Base-by-base conservation (phyloP, 2,113 vertebrate species). In the Leptodactylus fuscus region DNA sequence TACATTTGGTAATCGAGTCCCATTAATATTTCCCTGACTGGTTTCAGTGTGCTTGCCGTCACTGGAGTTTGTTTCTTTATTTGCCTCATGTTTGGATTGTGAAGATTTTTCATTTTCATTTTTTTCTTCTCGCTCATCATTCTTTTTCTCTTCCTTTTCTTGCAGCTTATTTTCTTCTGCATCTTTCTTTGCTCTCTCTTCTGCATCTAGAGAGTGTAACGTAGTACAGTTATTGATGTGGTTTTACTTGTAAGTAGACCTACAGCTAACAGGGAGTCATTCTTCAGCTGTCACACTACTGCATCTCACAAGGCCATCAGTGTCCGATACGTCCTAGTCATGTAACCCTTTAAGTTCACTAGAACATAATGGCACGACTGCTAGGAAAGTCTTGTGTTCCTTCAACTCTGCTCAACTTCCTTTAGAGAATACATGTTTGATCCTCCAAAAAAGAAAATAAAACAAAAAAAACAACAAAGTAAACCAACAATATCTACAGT, bases 101-200 rank as follows among this genome's bases (percentile, higher is more conserved):
- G 87, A 81, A 2, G 69, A 83, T 80, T 91, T 91, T 83, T 93
- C 92, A 73, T 51, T 15, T 77, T 81, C 73, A 80, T 90, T 88
- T 91, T 87, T 92, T 87, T 89, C 91, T 24, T 93, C 87, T 13
- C 91, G 91, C 65, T 94, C 94, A 87, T 92, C 91, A 87, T 90
- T 88, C 88, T 90, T 93, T 81, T 75, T 91, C 89, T 96, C 96
- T 51, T 95, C 93, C 5, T 90, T 90, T 85, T 94, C 94, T 74
- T 90, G 94, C 73, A 87, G 91, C 82, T 91, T 90, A 88, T 93
- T 94, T 87, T 97, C 95, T 70, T 97, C 96, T 7, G 93, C 89
- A 89, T 97, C 96, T 95, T 91, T 91, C 82, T 89, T 91, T 58
- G 87, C 88, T 88, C 92, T 92, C 90, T 93, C 92, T 91, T 93